Conservation (phyloP, 1,140 invertebrate genomes). For the Tigriopus japonicus region DNA sequence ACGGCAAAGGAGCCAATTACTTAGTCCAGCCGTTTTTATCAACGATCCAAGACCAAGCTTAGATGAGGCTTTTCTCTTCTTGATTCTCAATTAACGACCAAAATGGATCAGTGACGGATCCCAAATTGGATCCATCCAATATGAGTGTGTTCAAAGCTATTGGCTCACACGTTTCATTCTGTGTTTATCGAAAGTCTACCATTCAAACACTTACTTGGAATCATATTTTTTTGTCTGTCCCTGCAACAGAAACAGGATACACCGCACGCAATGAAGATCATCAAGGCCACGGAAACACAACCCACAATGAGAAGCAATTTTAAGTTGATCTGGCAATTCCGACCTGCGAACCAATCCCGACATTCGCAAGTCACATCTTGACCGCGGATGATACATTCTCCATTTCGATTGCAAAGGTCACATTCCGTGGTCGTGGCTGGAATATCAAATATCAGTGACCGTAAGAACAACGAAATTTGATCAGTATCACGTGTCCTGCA, state of each 20-base stretch:
- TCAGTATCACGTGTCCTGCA: no score
- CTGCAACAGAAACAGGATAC: constrained; percentile 15
- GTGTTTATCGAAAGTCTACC: neutral
- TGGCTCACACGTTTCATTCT: neutral
- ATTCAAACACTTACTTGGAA: constrained; percentile 10
- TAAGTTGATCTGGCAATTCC: constrained; percentile 14
- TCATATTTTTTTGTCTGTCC: constrained; percentile 8
- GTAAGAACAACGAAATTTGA: neutral
- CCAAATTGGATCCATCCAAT: neutral
- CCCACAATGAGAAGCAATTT: constrained; percentile 14
- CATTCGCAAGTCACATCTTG: constrained; percentile 8
- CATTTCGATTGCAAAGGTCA: constrained; percentile 12
- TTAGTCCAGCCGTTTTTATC: no score
- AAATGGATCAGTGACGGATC: neutral
- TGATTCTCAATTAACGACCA: neutral
- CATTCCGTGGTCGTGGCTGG: constrained; percentile 10
- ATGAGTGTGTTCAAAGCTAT: neutral
- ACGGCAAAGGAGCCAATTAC: no score
- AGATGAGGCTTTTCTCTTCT: no score
- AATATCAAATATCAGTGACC: neutral
- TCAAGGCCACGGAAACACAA: constrained; percentile 8
- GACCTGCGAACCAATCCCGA: constrained; percentile 10
- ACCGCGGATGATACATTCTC: neutral
- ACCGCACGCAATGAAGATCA: constrained; percentile 13
- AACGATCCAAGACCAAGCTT: no score